Evolutionary conservation across 2,113 vertebrate species (phyloP).

Genomic region (Alligator sinensis): DNA sequence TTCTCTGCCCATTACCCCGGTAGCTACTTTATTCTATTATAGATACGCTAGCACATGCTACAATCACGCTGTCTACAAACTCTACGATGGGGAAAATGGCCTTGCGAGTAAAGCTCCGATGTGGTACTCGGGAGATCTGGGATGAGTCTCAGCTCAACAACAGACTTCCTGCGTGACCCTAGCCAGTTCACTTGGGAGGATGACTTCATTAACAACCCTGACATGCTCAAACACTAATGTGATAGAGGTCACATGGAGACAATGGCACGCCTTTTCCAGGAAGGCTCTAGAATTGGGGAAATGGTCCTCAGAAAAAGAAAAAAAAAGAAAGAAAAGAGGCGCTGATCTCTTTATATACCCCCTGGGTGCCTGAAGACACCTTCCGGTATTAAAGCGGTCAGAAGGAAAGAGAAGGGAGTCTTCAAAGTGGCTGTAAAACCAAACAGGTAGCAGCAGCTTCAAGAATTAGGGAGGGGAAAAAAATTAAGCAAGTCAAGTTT

Average conservation of each 20-base stretch:
- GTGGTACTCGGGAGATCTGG: neutral
- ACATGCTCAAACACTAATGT: neutral
- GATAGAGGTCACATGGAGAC: neutral
- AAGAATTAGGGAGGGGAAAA: neutral
- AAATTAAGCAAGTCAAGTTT: neutral
- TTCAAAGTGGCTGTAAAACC: neutral
- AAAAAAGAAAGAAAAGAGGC: no score
- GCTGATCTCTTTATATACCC: neutral
- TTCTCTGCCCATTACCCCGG: no score
- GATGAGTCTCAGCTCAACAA: no score
- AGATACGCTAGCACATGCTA: no score
- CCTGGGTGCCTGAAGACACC: neutral
- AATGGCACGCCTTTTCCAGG: neutral
- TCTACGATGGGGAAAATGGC: no score
- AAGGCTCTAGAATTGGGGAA: no score
- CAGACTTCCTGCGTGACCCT: neutral
- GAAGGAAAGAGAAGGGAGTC: neutral
- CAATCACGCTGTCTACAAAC: no score
- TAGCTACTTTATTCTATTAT: no score
- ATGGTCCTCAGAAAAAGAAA: neutral
- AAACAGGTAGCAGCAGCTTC: neutral
- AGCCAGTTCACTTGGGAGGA: neutral
- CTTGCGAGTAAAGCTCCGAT: neutral
- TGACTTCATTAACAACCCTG: no score
- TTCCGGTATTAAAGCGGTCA: neutral